These are phyloP conservation scores for Poecile atricapillus DNA, from an alignment of 2,113 vertebrate species.

Conservation along the genomic window DNA sequence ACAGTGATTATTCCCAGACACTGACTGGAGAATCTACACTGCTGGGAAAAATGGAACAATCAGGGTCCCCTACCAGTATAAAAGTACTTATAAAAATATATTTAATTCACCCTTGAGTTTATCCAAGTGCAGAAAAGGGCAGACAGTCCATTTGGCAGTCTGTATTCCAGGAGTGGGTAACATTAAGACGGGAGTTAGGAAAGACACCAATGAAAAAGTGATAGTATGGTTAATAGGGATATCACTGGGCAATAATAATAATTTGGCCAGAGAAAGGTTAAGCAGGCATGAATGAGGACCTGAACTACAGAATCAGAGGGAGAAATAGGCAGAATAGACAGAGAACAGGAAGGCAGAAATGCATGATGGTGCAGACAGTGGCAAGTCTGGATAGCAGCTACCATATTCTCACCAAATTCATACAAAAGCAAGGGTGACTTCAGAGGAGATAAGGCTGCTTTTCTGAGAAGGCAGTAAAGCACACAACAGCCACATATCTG, in stretches of 20 bases:
- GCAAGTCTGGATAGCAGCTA: not conserved
- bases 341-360: not conserved
- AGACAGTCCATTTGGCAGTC: not conserved
- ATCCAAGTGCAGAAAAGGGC: not conserved
- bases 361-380: not conserved
- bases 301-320: not conserved
- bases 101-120: not conserved
- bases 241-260: not conserved
- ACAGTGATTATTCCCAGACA: not conserved
- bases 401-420: not conserved
- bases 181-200: not conserved
- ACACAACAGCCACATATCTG: not conserved
- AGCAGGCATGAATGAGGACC: not conserved
- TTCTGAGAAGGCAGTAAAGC: not conserved
- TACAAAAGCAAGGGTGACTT: not conserved
- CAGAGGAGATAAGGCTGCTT: not conserved
- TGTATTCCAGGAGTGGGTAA: not conserved
- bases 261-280: not conserved
- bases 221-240: not conserved
- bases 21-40: not conserved
- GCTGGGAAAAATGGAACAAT: not conserved
- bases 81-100: not conserved
- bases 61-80: not conserved
- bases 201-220: not conserved
- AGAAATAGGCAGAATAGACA: not conserved